Evolutionary conservation across 2,113 vertebrate genomes (phyloP), one percentile per base, ranked within the genome.

Genomic region (Pachyramphus minor): DNA sequence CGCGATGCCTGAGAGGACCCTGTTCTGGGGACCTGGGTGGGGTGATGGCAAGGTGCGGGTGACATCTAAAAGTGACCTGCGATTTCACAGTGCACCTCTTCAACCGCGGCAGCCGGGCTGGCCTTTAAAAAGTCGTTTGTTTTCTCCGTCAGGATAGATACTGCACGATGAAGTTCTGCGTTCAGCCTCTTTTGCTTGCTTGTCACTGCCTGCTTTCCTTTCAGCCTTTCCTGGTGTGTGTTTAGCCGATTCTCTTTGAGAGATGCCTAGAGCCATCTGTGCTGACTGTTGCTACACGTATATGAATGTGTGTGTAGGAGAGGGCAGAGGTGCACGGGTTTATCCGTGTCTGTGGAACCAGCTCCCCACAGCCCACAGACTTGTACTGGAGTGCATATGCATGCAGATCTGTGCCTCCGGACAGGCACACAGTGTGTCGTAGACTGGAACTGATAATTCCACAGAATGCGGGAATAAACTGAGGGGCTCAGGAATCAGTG

Each of bases 181-280:
- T 66, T 88, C 79, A 77, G 75, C 79, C 75, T 93, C 83, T 80
- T 96, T 77, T 69, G 76, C 94, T 95, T 86, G 75, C 95, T 84
- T 95, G 95, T 95, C 95, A 88, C 90, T 93, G 92, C 96, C 93
- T 94, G 85, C 88, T 96, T 69, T 74, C 86, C 83, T 93, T 83
- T 86, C 94, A 94, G 90, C 85, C 79, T 80, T 84, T 27, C 10
- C 79, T 84, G 85, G 42, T 84, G 95, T 80, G 68, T 21, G 63
- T 83, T 92, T 20, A 73, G 79, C 72, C 72, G 31, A 35, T 69
- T 85, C 63, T 58, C 50, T 49, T 7, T 6, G 31, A n/a, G 90
- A 92, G 92, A 33, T 77, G 88, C 88, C 94, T 88, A 42, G 59
- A 90, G 90, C 94, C 77, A 55, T 84, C 58, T 41, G 1, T 71